phyloP scores from a whole-genome alignment of 1,140 invertebrate genomes.

The Leptinotarsa undecemlineata region DNA sequence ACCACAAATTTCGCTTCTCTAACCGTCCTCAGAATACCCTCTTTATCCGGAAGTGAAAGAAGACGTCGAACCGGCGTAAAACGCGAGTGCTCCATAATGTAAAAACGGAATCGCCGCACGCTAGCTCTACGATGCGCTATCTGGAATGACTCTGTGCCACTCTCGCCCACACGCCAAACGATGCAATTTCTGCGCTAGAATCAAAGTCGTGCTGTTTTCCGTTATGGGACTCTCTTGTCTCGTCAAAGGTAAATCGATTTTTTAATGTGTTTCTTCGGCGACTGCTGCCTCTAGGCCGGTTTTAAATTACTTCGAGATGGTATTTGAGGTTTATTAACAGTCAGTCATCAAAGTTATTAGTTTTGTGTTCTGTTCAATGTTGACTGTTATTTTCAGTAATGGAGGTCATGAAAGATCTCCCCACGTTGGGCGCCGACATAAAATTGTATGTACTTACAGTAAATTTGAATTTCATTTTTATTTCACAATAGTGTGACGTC shows the following conservation, averaged over 20 bases:
- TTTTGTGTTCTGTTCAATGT: no score
- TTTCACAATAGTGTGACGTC: no score
- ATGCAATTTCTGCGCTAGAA: conserved; percentile 35
- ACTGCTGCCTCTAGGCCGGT: no score
- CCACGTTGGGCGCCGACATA: no score
- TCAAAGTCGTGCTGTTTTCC: conserved; percentile 39
- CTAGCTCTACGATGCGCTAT: conserved; percentile 14
- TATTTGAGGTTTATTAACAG: background rate
- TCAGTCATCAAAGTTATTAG: no score
- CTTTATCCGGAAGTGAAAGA: background rate
- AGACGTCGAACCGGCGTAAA: background rate
- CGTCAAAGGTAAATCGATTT: conserved; percentile 34
- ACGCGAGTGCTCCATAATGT: conserved; percentile 1
- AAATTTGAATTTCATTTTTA: no score
- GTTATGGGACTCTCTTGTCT: conserved; percentile 41
- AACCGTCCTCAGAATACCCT: background rate
- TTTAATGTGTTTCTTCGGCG: background rate
- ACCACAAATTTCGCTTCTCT: background rate
- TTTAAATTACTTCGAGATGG: background rate
- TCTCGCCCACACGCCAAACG: conserved; percentile 14
- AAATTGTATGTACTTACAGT: no score
- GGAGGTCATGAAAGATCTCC: no score
- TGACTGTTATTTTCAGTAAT: no score
- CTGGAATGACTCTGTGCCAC: conserved; percentile 35
- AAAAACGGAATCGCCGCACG: background rate